Evolutionary conservation across 1,140 invertebrate genomes (phyloP).

Genomic region (Macrosteles quadrilineatus): DNA sequence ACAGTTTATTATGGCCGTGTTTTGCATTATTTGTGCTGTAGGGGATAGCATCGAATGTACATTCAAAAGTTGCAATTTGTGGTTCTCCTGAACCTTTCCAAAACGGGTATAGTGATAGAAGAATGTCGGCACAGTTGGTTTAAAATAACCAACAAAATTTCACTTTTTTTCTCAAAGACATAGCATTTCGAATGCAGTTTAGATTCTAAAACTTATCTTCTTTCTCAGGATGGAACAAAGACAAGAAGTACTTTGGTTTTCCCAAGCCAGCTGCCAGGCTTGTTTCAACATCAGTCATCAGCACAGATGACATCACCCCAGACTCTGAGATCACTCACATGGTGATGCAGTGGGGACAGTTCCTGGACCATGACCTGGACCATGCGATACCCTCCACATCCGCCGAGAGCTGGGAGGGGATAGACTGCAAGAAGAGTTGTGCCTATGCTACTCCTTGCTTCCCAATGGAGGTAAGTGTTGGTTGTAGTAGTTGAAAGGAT

Average conservation of each 20-base stretch:
- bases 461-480: constrained; percentile 89
- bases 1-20: too few species aligned
- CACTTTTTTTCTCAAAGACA: too few species aligned
- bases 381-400: constrained; percentile 91
- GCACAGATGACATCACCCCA: constrained; percentile 78
- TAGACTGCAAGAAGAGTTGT: constrained; percentile 93
- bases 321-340: constrained; percentile 87
- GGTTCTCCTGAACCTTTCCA: too few species aligned
- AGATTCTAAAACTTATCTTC: too few species aligned
- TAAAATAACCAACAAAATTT: too few species aligned
- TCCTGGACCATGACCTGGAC: constrained; percentile 95
- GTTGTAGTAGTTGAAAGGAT: too few species aligned
- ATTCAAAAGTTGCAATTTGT: too few species aligned
- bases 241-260: constrained; percentile 78
- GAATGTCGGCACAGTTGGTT: too few species aligned
- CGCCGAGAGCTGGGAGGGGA: constrained; percentile 89
- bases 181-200: too few species aligned
- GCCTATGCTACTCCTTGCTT: constrained; percentile 97
- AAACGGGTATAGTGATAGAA: too few species aligned
- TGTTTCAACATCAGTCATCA: constrained; percentile 84
- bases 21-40: too few species aligned
- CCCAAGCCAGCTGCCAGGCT: constrained; percentile 83
- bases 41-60: too few species aligned
- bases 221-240: constrained; percentile 80
- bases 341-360: constrained; percentile 99